Evolutionary conservation across 2,113 vertebrate species (phyloP).

Genomic region (Mystacornis crossleyi): DNA sequence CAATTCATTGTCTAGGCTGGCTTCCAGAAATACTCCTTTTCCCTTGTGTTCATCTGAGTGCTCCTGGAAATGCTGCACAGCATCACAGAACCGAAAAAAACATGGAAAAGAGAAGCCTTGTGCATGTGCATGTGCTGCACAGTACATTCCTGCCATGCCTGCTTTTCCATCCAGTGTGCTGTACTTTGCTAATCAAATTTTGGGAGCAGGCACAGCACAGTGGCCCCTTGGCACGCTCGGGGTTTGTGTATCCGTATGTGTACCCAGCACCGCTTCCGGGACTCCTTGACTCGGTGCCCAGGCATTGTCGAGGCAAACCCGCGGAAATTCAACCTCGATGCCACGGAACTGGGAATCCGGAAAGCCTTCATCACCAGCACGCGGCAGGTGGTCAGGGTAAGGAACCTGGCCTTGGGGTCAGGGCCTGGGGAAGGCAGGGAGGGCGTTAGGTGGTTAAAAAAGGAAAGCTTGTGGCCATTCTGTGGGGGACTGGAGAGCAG

Average conservation of each 20-base stretch:
- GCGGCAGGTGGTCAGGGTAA: slow-evolving; percentile 90
- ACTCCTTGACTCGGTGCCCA: slow-evolving; percentile 76
- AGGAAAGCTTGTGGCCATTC: neutral
- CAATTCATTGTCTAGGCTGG: neutral
- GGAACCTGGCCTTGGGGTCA: neutral
- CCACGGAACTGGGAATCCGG: slow-evolving; percentile 86
- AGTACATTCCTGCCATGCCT: fast-evolving
- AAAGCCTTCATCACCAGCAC: slow-evolving; percentile 95
- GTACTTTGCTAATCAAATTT: neutral
- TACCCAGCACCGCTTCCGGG: fast-evolving
- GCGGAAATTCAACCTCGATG: slow-evolving; percentile 95
- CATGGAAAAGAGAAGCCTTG: neutral
- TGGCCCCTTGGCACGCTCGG: fast-evolving
- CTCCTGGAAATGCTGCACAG: fast-evolving
- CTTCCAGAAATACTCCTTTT: slow-evolving; percentile 2
- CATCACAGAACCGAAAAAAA: neutral
- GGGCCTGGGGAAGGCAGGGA: neutral
- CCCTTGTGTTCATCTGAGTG: neutral
- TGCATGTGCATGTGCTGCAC: fast-evolving
- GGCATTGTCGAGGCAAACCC: slow-evolving; percentile 97
- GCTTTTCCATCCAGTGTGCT: neutral
- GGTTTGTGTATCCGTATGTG: neutral
- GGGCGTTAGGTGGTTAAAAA: neutral
- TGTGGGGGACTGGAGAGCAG: neutral
- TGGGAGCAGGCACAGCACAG: neutral